These are phyloP conservation scores for Percopsis transmontana DNA, from an alignment of 2,113 vertebrate species.

Conservation along the genomic window DNA sequence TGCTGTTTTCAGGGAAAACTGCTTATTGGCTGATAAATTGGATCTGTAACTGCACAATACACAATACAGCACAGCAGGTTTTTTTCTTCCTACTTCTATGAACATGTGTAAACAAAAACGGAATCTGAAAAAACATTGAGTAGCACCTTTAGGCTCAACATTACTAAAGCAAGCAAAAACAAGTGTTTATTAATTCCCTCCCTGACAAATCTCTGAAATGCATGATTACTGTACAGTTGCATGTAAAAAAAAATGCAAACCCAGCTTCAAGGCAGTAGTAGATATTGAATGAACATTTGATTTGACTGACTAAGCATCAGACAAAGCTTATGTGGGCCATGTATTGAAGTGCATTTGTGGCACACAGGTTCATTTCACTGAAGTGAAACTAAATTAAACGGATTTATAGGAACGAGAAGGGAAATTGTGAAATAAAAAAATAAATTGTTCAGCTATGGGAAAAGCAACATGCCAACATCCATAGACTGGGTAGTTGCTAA, in stretches of 20 bases:
- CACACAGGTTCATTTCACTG: slow-evolving; percentile 10
- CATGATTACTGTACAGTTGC: too few relatives aligned
- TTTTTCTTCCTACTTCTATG: too few relatives aligned
- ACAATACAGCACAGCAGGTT: too few relatives aligned
- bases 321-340: slow-evolving; percentile 20
- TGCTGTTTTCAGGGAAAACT: too few relatives aligned
- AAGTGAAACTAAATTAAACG: neutral
- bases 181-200: too few relatives aligned
- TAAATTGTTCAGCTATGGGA: neutral
- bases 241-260: slow-evolving; percentile 54
- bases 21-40: too few relatives aligned
- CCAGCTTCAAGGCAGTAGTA: slow-evolving; percentile 59
- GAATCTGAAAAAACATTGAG: too few relatives aligned
- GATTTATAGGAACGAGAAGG: neutral
- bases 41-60: too few relatives aligned
- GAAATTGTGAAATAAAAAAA: neutral
- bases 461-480: neutral
- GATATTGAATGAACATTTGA: slow-evolving; percentile 59
- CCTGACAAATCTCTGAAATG: too few relatives aligned
- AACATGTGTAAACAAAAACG: too few relatives aligned
- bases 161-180: slow-evolving; percentile 18
- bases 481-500: neutral
- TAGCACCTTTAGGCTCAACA: too few relatives aligned
- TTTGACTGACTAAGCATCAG: slow-evolving; percentile 55
- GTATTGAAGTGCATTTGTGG: slow-evolving; percentile 32